Evolutionary conservation across 1,140 invertebrate species (phyloP).

Genomic region (Pseudomyrmex pallidus): DNA sequence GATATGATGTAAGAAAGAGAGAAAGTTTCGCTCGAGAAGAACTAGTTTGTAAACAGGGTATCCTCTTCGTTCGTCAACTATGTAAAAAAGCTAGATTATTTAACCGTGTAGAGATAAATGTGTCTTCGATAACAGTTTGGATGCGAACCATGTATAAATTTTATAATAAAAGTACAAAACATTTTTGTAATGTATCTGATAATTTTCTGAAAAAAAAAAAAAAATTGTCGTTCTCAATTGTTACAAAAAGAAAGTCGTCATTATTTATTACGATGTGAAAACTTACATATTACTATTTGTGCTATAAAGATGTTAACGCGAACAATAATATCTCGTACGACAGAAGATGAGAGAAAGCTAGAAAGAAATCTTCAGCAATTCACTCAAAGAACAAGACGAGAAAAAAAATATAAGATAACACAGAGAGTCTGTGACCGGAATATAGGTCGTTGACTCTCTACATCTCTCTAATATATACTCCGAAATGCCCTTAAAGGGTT

Average conservation of each 20-base stretch:
- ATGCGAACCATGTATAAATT: neutral
- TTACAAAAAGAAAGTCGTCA: neutral
- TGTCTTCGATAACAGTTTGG: neutral
- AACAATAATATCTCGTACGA: neutral
- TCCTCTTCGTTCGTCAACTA: neutral
- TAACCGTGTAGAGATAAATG: neutral
- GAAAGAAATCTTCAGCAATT: neutral
- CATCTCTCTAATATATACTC: too few species aligned
- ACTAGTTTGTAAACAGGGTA: constrained; percentile 18
- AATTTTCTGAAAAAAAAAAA: too few species aligned
- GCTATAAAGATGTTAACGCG: neutral
- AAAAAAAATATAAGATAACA: constrained; percentile 30
- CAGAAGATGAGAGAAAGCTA: constrained; percentile 25
- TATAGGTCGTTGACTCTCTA: constrained; percentile 32
- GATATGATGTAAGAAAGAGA: constrained; percentile 48
- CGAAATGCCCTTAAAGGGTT: neutral
- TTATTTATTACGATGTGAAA: constrained; percentile 19
- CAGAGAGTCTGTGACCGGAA: neutral
- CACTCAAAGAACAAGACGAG: neutral
- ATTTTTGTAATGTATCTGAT: too few species aligned
- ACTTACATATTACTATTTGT: neutral
- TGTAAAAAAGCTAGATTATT: constrained; percentile 21
- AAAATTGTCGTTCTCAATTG: neutral
- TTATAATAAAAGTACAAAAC: neutral
- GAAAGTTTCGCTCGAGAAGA: constrained; percentile 33